These are phyloP conservation scores for Umimayanthus chanpuru DNA, from an alignment of 92 coral and sea anemone species.

Conservation along the genomic window DNA sequence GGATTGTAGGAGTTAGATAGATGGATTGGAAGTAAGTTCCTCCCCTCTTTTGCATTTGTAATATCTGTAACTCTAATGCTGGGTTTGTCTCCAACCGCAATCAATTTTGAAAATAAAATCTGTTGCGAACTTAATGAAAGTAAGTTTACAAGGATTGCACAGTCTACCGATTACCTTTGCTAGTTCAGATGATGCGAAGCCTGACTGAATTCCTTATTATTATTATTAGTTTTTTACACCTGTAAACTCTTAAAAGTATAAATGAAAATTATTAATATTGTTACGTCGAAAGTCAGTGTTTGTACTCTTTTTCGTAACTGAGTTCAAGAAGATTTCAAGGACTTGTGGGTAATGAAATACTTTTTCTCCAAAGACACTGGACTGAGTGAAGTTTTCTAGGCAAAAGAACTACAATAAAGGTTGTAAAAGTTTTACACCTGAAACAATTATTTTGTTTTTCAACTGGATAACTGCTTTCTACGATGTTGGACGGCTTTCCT, in stretches of 20 bases:
- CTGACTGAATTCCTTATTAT: not conserved
- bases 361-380: too few relatives aligned
- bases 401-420: not conserved
- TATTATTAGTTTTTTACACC: too few relatives aligned
- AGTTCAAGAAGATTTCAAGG: too few relatives aligned
- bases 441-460: too few relatives aligned
- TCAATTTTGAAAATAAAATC: not conserved
- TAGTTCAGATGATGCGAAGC: not conserved
- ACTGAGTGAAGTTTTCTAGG: not conserved
- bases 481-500: too few relatives aligned
- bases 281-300: not conserved
- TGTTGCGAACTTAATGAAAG: not conserved
- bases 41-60: not conserved
- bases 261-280: too few relatives aligned
- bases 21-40: too few relatives aligned
- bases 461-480: too few relatives aligned
- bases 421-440: too few relatives aligned
- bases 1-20: not conserved
- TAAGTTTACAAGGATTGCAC: not conserved
- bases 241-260: not conserved
- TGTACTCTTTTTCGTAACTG: too few relatives aligned
- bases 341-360: too few relatives aligned
- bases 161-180: not conserved
- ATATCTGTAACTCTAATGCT: too few relatives aligned
- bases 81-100: not conserved